These are phyloP conservation scores for Onychostoma macrolepis DNA, from an alignment of 2,113 vertebrate genomes.

Conservation along the genomic window DNA sequence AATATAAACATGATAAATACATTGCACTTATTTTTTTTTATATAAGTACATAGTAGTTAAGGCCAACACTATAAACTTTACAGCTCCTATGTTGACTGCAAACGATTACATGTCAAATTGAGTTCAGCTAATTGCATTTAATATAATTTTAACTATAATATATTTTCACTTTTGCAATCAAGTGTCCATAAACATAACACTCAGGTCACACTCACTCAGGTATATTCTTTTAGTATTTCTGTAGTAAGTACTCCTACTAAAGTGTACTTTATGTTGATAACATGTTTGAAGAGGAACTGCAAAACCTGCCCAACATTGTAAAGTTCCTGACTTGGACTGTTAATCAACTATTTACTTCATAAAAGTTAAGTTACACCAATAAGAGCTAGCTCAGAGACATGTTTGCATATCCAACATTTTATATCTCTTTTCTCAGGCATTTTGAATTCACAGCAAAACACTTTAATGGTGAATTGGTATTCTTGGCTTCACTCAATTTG, in stretches of 20 bases:
- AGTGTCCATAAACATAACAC: too few species aligned
- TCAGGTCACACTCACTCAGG: too few species aligned
- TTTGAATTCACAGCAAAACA: conserved; percentile 24
- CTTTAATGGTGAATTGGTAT: conserved; percentile 50
- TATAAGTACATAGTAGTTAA: too few species aligned
- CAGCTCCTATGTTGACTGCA: too few species aligned
- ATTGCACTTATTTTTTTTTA: too few species aligned
- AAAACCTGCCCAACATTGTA: background rate
- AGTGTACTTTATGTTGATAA: too few species aligned
- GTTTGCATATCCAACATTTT: background rate
- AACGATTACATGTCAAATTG: too few species aligned
- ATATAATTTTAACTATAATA: background rate
- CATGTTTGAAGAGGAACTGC: background rate
- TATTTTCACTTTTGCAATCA: background rate
- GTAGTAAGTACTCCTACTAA: too few species aligned
- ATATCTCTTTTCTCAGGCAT: background rate
- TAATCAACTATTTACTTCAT: conserved; percentile 20
- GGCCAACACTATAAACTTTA: too few species aligned
- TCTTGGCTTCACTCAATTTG: conserved; percentile 42
- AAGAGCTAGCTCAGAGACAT: background rate
- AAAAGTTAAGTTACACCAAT: background rate
- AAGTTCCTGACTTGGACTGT: background rate
- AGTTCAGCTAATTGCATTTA: background rate
- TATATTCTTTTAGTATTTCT: background rate
- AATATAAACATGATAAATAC: too few species aligned